These are phyloP conservation scores for Iphiclides podalirius DNA, from an alignment of 2,888 invertebrate genomes.

Conservation along the genomic window DNA sequence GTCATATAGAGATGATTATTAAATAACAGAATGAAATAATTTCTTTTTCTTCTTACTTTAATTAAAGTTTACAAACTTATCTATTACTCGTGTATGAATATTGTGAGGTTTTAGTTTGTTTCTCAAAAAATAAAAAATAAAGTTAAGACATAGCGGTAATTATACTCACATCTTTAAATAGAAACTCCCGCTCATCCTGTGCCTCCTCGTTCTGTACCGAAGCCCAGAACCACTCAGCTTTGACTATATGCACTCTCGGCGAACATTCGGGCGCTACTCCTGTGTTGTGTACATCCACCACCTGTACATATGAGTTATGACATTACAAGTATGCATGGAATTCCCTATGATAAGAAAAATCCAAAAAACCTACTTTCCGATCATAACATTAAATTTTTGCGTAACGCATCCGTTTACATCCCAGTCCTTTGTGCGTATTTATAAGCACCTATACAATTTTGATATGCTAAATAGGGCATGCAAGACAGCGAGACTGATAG, in stretches of 20 bases:
- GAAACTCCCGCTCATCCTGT: conserved; percentile 93
- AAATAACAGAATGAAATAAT: too few relatives aligned
- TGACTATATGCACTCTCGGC: conserved; percentile 87
- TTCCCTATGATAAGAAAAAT: not conserved
- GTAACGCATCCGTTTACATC: conserved; percentile 9
- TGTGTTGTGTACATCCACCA: conserved; percentile 90
- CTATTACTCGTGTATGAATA: too few relatives aligned
- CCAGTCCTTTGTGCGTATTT: conserved; percentile 18
- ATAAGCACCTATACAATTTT: conserved; percentile 16
- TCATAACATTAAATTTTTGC: not conserved
- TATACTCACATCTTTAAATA: conserved; percentile 90
- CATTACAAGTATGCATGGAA: conserved; percentile 19
- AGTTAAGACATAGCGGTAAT: too few relatives aligned
- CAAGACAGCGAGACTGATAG: conserved; percentile 20
- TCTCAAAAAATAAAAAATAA: too few relatives aligned
- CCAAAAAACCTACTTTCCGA: not conserved
- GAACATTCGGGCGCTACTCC: conserved; percentile 86
- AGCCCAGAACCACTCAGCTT: conserved; percentile 99
- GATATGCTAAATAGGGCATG: conserved; percentile 14
- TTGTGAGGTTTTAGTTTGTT: too few relatives aligned
- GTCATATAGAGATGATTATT: too few relatives aligned
- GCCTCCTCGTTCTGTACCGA: conserved; percentile 97
- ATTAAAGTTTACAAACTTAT: too few relatives aligned
- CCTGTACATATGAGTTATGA: conserved; percentile 71
- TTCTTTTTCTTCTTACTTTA: too few relatives aligned